Evolutionary conservation across 64 coral and sea anemone species (phyloP).

Genomic region (Orbicella faveolata): DNA sequence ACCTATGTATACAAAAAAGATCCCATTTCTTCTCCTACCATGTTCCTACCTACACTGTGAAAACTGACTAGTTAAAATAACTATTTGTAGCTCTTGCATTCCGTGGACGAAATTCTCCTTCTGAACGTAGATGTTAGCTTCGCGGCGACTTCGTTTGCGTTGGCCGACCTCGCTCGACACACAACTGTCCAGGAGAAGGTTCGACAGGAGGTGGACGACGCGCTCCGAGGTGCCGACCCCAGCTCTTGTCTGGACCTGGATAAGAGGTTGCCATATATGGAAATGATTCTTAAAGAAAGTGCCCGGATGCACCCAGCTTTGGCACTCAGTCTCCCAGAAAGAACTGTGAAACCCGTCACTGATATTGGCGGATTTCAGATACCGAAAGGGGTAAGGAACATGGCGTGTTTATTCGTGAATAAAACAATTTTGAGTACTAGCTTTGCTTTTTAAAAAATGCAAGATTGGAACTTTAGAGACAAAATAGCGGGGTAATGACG

Average conservation of each 20-base stretch:
- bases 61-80: too few relatives aligned
- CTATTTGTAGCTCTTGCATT: slow-evolving; percentile 67
- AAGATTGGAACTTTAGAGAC: too few relatives aligned
- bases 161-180: slow-evolving; percentile 72
- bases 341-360: slow-evolving; percentile 77
- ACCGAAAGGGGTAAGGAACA: slow-evolving; percentile 80
- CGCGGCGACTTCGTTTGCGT: slow-evolving; percentile 77
- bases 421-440: too few relatives aligned
- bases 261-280: slow-evolving; percentile 84
- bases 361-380: slow-evolving; percentile 82
- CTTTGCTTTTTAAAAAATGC: too few relatives aligned
- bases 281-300: slow-evolving; percentile 92
- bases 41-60: neutral
- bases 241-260: slow-evolving; percentile 48
- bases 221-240: slow-evolving; percentile 60
- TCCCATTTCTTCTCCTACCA: neutral
- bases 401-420: too few relatives aligned
- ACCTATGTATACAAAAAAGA: neutral
- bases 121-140: slow-evolving; percentile 92
- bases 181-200: slow-evolving; percentile 67
- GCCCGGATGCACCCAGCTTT: slow-evolving; percentile 86
- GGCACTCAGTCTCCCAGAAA: slow-evolving; percentile 84
- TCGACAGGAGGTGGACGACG: slow-evolving; percentile 65
- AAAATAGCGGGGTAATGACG: too few relatives aligned
- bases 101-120: slow-evolving; percentile 83